phyloP scores from a whole-genome alignment of 2,888 invertebrate genomes.

The Linyphia triangularis region DNA sequence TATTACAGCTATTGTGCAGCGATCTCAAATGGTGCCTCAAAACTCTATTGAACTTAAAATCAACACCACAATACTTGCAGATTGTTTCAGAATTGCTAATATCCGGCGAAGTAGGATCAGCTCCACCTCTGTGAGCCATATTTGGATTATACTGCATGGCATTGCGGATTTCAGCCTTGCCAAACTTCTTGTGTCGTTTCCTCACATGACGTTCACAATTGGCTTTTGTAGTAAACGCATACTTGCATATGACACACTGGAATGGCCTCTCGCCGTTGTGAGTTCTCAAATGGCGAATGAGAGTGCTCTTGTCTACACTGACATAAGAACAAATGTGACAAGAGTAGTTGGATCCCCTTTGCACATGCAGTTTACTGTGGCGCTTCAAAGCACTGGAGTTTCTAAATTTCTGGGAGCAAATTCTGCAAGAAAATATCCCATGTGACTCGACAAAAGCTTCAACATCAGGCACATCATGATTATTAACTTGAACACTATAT shows the following conservation, averaged over 20 bases:
- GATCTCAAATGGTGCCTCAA: constrained; percentile 80
- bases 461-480: constrained; percentile 54
- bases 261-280: constrained; percentile 97
- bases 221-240: constrained; percentile 97
- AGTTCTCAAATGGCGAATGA: constrained; percentile 94
- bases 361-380: constrained; percentile 84
- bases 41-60: constrained; percentile 80
- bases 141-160: constrained; percentile 83
- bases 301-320: constrained; percentile 92
- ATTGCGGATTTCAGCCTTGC: constrained; percentile 92
- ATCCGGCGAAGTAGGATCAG: constrained; percentile 72
- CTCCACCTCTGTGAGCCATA: constrained; percentile 74
- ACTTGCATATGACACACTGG: constrained; percentile 96
- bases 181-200: constrained; percentile 92
- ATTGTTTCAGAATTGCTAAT: constrained; percentile 79
- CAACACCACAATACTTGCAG: constrained; percentile 81
- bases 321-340: constrained; percentile 96
- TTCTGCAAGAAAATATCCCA: constrained; percentile 83
- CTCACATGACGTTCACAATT: constrained; percentile 97
- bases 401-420: constrained; percentile 92
- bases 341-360: constrained; percentile 83
- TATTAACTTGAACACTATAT: constrained; percentile 5
- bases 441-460: constrained; percentile 5
- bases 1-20: constrained; percentile 79
- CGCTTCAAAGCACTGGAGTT: constrained; percentile 94